Base-by-base conservation (phyloP, 2,888 invertebrate species). In the Megalurothrips usitatus region DNA sequence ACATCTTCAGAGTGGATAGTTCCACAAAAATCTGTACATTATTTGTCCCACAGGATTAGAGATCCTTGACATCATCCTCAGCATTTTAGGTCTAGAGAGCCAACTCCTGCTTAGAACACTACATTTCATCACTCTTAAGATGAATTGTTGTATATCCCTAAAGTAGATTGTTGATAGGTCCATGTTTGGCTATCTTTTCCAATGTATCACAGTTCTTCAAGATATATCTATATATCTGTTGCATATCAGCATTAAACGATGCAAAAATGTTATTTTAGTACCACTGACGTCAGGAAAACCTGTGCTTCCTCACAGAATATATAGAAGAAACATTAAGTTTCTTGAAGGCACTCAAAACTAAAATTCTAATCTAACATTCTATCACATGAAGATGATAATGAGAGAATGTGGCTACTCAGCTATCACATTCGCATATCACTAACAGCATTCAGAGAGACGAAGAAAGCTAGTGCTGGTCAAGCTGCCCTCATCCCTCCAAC, bases 351-450 rank as follows among this genome's bases (percentile, higher is more conserved):
- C 26, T 75, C 17, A 14, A 12, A 58, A 19, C n/a, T 58, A 52
- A 10, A 75, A 23, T 12, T 75, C 12, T 26, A 75, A 23, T 75
- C 68, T 75, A 75, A 26, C 23, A 75, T 23, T 75, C 68, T 26
- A 75, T 75, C 68, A 75, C 68, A 26, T 75, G 12, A 75, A 8
- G 10, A 26, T 26, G 68, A 75, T 75, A 26, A 75, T 75, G 68
- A 26, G 1, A 26, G 68, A 75, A 75, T 75, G 68, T 75, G 68
- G 26, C 68, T 26, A 26, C 23, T 75, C 23, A 75, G 23, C 26
- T 75, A 75, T 75, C 68, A 75, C 68, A 75, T 75, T 75, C 68
- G 23, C 68, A 75, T 26, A 75, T 75, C 68, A 75, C 68, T 75
- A 75, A 68, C 23, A 68, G 68, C 68, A 75, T 75, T 26, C 68